Evolutionary conservation across 2,888 invertebrate species (phyloP), one percentile per base, ranked within the genome.

Genomic region (Catocala nupta): DNA sequence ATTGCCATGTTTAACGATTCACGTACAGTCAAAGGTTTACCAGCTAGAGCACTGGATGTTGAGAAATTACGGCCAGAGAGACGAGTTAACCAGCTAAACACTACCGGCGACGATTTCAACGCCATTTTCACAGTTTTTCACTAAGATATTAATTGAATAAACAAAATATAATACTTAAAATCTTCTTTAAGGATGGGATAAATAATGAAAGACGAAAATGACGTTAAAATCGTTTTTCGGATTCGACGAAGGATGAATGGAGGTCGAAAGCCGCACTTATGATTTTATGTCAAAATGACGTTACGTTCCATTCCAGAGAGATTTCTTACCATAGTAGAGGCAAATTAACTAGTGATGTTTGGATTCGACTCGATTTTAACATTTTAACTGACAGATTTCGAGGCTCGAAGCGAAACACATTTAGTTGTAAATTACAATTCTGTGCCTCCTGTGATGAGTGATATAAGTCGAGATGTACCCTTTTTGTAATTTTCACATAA

Each of bases 1-100:
- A 99, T 95, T 0, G 99, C 99, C 64, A 97, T 95, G 93, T 99
- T 99, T 59, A 99, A 94, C 62, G 99, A 99, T 96, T 99, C 99
- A 86, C 99, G 95, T 3, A 99, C 98, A 5, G 98, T 99, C 96
- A 99, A 95, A 94, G 97, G 95, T 83, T 96, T 96, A 1, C 90
- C 82, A 12, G 90, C 84, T 51, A 91, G 74, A 79, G 85, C 87
- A 61, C 86, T 88, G 44, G 91, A 90, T 67, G 90, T 87, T n/a
- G 93, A 92, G 71, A 94, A 92, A 80, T 83, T 88, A 70, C 93
- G 90, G n/a, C 86, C 85, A 62, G 90, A 83, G 48, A 93, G 63
- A 5, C 90, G 85, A 25, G 88, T 77, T 42, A 92, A 73, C 73
- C 88, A 80, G 54, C 86, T 84, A 55, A 89, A 82, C 56, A 92